Conservation (phyloP, 2,113 vertebrate genomes). For the Acrocephalus kingi region DNA sequence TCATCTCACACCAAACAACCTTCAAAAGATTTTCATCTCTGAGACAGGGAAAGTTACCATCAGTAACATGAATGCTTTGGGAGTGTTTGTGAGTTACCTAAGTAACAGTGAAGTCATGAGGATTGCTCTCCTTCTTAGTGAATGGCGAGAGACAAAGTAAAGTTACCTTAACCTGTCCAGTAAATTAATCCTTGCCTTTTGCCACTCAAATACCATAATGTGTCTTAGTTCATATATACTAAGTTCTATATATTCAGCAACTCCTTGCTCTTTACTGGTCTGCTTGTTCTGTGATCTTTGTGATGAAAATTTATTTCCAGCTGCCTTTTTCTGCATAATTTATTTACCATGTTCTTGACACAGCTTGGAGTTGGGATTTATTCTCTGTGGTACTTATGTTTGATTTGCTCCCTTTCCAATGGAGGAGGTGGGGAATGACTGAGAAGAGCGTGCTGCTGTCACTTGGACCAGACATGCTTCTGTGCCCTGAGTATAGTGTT, state of each 20-base stretch:
- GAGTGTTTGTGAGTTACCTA: background rate
- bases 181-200: background rate
- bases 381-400: background rate
- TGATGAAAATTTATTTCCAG: background rate
- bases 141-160: background rate
- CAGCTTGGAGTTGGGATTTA: background rate
- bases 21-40: background rate
- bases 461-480: background rate
- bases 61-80: background rate
- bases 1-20: background rate
- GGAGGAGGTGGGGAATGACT: accelerated
- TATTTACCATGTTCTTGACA: background rate
- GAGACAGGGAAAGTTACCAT: background rate
- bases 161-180: background rate
- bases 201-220: background rate
- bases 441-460: background rate
- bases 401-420: background rate
- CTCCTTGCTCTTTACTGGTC: background rate
- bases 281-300: background rate
- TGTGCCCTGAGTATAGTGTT: background rate
- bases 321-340: background rate
- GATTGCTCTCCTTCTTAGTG: background rate
- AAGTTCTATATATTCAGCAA: background rate
- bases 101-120: background rate
- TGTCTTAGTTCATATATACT: background rate